Evolutionary conservation across 1,140 invertebrate species (phyloP), one percentile per base, ranked within the genome.

Genomic region (Heliothis virescens): DNA sequence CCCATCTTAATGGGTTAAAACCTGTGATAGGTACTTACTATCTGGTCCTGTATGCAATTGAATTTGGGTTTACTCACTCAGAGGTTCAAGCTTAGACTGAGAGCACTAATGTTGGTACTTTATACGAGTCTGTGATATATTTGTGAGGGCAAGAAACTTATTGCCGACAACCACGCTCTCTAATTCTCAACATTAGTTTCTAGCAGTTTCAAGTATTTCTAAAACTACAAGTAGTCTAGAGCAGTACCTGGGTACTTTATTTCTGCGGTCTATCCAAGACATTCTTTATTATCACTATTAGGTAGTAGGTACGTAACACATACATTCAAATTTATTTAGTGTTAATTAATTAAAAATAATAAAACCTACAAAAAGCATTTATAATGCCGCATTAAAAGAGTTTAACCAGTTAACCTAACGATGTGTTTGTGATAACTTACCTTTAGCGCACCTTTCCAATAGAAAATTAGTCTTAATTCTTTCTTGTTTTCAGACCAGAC

Each of bases 171-270:
- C 63, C 16, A 48, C 15, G 10, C 21, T 60, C 55, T 5, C 16
- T 65, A 65, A 65, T 65, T 34, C 41, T 67, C 41, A 16, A 18
- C 63, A 50, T 67, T 67, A 48, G 63, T 67, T 65, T 65, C 63
- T 48, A 48, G 63, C 41, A 13, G 63, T 41, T 16, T 67, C 41
- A 21, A 47, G 62, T 47, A 63, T 9, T 41, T 48, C 63, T 13
- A 48, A 67, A 67, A 41, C 48, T 48, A 15, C 10, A 26, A 26
- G 16, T 67, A 9, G 5, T 48, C 48, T 18, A 48, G 11, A 41
- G n/a, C 16, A 21, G 10, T 9, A 41, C 9, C 5, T 41, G 9
- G 34, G 34, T 48, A 67, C 63, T 21, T 67, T 67, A 50, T 67
- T 67, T 48, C 63, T 48, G 3, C 18, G 18, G 48, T 48, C 63